phyloP scores from a whole-genome alignment of 2,797 vertebrate species.

The Aplochiton taeniatus region DNA sequence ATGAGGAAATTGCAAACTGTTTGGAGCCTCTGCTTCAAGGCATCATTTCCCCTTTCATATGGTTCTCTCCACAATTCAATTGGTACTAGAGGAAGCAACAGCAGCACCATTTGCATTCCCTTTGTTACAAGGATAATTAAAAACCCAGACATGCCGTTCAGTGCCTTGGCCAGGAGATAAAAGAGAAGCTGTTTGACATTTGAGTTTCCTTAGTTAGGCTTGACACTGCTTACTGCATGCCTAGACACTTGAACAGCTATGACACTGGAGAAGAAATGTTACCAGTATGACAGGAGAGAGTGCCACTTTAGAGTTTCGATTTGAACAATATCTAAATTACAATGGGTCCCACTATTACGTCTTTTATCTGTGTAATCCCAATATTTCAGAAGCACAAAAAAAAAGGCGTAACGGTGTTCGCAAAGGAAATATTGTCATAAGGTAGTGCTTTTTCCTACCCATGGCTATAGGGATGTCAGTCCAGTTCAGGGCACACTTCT shows the following conservation, averaged over 20 bases:
- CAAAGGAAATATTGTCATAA: too few species aligned
- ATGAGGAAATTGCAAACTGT: slow-evolving; percentile 52
- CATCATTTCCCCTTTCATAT: slow-evolving; percentile 50
- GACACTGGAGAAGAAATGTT: not conserved
- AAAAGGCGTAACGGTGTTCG: too few species aligned
- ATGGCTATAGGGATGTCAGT: slow-evolving; percentile 98
- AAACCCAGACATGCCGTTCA: slow-evolving; percentile 29
- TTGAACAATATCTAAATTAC: too few species aligned
- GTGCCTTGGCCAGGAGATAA: slow-evolving; percentile 28
- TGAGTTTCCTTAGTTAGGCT: too few species aligned
- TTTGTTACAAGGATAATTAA: slow-evolving; percentile 32
- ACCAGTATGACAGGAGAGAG: not conserved
- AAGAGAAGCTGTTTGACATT: slow-evolving; percentile 21
- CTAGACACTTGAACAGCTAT: not conserved
- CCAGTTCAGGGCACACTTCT: slow-evolving; percentile 98
- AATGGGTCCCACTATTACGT: too few species aligned
- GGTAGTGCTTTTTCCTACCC: slow-evolving; percentile 76
- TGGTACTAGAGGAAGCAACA: slow-evolving; percentile 11
- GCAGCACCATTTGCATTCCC: slow-evolving; percentile 26
- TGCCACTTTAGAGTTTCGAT: too few species aligned
- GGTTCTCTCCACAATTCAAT: slow-evolving; percentile 23
- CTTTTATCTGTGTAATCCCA: too few species aligned
- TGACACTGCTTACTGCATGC: too few species aligned
- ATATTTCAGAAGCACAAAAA: too few species aligned
- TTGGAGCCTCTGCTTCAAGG: slow-evolving; percentile 38